Percentiles rank a stretch among this genome's conserved stretches.
These are phyloP conservation scores for Pelecanus crispus DNA, from an alignment of 2,113 vertebrate species.

Conservation along the genomic window DNA sequence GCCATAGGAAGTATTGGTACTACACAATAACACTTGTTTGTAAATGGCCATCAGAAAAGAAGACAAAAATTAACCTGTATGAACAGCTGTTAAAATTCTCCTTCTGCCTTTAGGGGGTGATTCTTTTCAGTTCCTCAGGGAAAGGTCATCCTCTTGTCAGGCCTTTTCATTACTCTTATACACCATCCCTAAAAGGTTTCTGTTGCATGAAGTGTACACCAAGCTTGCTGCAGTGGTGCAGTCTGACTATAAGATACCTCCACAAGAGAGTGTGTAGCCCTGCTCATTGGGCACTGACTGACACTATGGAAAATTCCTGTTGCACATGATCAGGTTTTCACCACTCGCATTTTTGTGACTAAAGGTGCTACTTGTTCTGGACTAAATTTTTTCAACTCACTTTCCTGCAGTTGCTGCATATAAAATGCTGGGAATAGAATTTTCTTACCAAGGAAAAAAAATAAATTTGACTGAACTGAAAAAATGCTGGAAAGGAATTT, in stretches of 20 bases:
- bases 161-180: neutral
- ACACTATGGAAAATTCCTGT: neutral
- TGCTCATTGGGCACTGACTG: neutral
- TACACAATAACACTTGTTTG: neutral
- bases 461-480: neutral
- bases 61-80: neutral
- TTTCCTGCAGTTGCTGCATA: neutral
- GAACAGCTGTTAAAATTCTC: neutral
- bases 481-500: constrained; percentile 40
- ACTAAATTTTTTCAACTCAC: neutral
- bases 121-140: neutral
- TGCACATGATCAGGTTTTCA: neutral
- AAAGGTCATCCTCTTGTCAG: neutral
- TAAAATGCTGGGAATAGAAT: neutral
- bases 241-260: neutral
- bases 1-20: neutral
- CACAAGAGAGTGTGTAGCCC: neutral
- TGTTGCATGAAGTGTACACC: neutral
- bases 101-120: neutral
- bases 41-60: neutral
- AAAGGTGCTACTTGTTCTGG: neutral
- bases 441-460: neutral
- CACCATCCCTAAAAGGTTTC: neutral
- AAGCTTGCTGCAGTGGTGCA: neutral
- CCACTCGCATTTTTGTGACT: neutral